Base-by-base conservation (phyloP, 2,797 vertebrate genomes). In the Tangara arthus region DNA sequence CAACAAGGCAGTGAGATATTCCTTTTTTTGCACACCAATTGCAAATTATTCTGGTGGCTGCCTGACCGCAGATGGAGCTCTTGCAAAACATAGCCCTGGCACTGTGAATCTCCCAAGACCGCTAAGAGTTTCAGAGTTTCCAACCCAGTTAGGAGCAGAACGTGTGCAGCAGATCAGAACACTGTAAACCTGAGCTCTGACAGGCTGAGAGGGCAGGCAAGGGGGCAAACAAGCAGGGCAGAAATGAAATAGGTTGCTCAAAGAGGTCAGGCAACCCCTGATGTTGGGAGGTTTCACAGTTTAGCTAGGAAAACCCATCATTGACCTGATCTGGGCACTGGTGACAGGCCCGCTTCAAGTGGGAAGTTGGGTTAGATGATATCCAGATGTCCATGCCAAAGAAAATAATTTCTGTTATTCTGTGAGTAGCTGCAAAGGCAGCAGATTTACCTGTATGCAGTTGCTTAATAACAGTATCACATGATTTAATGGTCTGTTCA, bases 231-330 rank as follows among this genome's bases (percentile, higher is more conserved):
- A 0, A 24, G 73, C 39, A 53, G 44, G 32, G 15, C 35, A 73
- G 28, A 57, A 46, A 32, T 0, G 0, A 28, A 86, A 72, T 14
- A 70, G 15, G 22, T 4, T 46, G 26, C 34, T 16, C 0, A 0
- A 52, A 65, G 18, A 53, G 15, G 22, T 47, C 39, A 59, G 35
- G 26, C 21, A 84, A 44, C 16, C 27, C 27, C 42, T 34, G 35
- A 52, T 39, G 18, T 8, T 42, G 20, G 35, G 26, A 24, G 4
- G 4, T 78, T 80, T 72, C 56, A 53, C 6, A 69, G 56, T 15
- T 72, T 28, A 57, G 20, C 16, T 7, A 39, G 8, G n/a, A 37
- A 79, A 64, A 63, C 19, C 24, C 6, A 14, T 10, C 37, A 30
- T 1, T 15, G 52, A 57, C 18, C 42, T 50, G 37, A 61, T 37